phyloP scores from a whole-genome alignment of 2,888 invertebrate species.

The Gastracanthus pulcherrimus region DNA sequence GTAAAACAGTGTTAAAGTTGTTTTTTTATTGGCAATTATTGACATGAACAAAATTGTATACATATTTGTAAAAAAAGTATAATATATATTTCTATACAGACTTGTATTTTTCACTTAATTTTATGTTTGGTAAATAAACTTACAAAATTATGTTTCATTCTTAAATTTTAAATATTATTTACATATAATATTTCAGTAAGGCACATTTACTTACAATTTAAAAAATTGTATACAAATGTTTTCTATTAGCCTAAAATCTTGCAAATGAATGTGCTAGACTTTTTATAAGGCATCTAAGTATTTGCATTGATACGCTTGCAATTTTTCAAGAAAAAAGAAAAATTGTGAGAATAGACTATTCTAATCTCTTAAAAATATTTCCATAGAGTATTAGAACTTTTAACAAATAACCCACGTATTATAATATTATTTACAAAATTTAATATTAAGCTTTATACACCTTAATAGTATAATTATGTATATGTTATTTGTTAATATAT shows the following conservation, averaged over 20 bases:
- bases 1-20: no score
- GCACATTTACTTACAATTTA: background rate
- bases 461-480: background rate
- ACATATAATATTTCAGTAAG: background rate
- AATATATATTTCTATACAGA: background rate
- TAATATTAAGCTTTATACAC: background rate
- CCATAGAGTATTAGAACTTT: background rate
- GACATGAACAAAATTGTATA: constrained; percentile 9
- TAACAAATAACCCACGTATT: background rate
- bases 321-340: constrained; percentile 31
- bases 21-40: background rate
- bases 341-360: constrained; percentile 15
- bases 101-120: background rate
- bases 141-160: background rate
- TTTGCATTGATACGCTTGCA: constrained; percentile 55
- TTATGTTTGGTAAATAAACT: background rate
- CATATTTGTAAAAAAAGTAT: constrained; percentile 9
- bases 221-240: constrained; percentile 6
- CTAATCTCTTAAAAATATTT: background rate
- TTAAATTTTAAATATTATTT: background rate
- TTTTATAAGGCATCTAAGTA: constrained; percentile 31
- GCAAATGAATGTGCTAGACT: constrained; percentile 30
- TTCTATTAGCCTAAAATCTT: constrained; percentile 35
- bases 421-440: constrained; percentile 1
- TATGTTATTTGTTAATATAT: background rate